These are phyloP conservation scores for Caenorhabditis sp. DNA, from an alignment of 2,888 invertebrate species.

Conservation along the genomic window DNA sequence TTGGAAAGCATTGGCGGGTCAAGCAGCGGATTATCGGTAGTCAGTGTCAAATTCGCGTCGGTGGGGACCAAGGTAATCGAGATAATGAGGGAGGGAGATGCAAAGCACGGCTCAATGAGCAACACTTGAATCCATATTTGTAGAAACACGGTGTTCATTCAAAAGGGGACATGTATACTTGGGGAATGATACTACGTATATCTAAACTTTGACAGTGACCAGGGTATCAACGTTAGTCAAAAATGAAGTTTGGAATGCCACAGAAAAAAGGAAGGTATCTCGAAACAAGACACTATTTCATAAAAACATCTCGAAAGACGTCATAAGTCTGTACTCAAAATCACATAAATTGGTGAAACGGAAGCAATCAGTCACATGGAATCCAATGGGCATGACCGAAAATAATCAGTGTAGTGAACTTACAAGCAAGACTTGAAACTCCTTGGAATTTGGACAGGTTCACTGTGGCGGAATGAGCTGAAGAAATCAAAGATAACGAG, in stretches of 20 bases:
- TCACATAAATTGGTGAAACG: conserved; percentile 38
- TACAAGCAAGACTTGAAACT: conserved; percentile 2
- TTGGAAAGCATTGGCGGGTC: conserved; percentile 32
- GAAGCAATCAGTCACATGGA: conserved; percentile 47
- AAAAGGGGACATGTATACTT: no score
- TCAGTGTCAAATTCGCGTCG: conserved; percentile 48
- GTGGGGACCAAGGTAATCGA: conserved; percentile 42
- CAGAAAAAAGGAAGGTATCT: not conserved
- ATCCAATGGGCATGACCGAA: not conserved
- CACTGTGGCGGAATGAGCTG: not conserved
- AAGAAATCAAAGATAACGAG: not conserved
- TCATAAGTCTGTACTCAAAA: conserved; percentile 27
- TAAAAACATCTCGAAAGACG: no score
- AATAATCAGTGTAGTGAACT: conserved; percentile 18
- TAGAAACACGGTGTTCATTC: no score
- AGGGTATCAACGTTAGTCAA: no score
- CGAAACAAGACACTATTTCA: not conserved
- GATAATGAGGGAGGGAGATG: conserved; percentile 41
- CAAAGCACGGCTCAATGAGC: conserved; percentile 36
- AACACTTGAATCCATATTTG: conserved; percentile 30
- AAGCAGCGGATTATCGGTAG: conserved; percentile 55
- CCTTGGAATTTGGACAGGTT: not conserved
- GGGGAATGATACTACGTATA: no score
- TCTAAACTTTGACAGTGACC: no score
- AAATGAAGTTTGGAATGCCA: no score